A percentile compares a stretch with the other conserved stretches of the same genome.
These are phyloP conservation scores for Numenius phaeopus DNA, from an alignment of 2,797 vertebrate genomes.

Conservation along the genomic window DNA sequence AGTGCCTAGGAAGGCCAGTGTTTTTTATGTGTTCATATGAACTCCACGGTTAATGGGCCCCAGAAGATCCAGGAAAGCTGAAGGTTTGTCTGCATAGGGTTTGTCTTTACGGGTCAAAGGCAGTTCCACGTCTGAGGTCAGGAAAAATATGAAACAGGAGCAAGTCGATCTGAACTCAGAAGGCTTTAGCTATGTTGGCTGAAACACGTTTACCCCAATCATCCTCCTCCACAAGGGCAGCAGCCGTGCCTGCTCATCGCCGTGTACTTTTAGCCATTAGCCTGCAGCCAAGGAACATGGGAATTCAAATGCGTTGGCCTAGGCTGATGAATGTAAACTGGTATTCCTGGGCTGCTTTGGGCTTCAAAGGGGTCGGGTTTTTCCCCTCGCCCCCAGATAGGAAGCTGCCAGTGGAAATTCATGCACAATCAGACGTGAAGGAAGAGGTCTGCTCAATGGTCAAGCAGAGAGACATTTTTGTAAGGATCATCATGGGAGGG, in stretches of 20 bases:
- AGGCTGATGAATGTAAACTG: neutral
- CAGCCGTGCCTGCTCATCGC: neutral
- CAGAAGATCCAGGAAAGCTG: neutral
- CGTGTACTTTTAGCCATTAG: neutral
- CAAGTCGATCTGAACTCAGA: neutral
- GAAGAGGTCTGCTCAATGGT: neutral
- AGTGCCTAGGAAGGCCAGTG: slow-evolving; percentile 35
- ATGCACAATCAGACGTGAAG: slow-evolving; percentile 4
- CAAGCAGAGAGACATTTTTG: slow-evolving; percentile 37
- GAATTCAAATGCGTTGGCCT: neutral
- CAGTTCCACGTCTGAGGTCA: neutral
- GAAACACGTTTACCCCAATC: neutral
- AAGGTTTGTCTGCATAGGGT: neutral
- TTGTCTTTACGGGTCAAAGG: neutral
- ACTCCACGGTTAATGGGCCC: neutral
- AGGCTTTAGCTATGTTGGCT: neutral
- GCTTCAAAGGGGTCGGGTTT: neutral
- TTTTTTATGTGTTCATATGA: neutral
- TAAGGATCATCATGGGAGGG: neutral
- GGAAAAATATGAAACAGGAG: neutral
- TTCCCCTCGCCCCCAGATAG: neutral
- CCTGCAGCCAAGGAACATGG: neutral
- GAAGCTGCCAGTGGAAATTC: slow-evolving; percentile 41
- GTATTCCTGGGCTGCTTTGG: slow-evolving; percentile 16
- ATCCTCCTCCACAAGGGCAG: neutral